Percentiles rank a stretch among this genome's conserved stretches.
These are phyloP conservation scores for Smithornis capensis DNA, from an alignment of 2,113 vertebrate species.

Conservation along the genomic window DNA sequence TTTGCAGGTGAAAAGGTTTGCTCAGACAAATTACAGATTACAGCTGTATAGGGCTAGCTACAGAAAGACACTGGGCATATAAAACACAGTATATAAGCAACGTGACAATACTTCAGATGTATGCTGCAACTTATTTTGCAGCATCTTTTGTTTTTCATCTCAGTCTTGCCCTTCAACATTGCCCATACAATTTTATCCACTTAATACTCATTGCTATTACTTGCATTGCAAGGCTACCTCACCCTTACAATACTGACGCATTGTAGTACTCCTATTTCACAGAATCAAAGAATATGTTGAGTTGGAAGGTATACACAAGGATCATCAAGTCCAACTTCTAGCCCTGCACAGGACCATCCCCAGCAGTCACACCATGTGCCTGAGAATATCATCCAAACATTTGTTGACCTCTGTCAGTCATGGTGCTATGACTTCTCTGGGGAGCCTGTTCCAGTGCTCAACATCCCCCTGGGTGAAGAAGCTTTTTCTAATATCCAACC, in stretches of 20 bases:
- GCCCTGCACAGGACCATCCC: neutral
- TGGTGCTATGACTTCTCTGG: neutral
- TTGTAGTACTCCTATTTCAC: neutral
- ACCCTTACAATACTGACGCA: neutral
- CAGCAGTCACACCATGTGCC: neutral
- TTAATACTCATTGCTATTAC: neutral
- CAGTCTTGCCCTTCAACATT: neutral
- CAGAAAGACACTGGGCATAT: neutral
- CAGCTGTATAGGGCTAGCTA: neutral
- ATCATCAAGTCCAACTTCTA: neutral
- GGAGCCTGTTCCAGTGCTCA: neutral
- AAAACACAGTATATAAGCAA: neutral
- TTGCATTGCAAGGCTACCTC: neutral
- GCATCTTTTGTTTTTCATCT: neutral
- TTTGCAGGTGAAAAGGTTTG: neutral
- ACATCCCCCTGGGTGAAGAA: neutral
- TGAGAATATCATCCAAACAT: neutral
- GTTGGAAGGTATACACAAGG: neutral
- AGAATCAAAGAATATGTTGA: neutral
- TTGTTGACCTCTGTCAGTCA: neutral
- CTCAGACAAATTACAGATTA: neutral
- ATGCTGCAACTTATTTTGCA: neutral
- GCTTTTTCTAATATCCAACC: neutral
- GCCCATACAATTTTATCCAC: neutral
- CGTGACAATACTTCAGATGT: neutral